Evolutionary conservation across 2,797 vertebrate genomes (phyloP).

Genomic region (Phoebastria nigripes): DNA sequence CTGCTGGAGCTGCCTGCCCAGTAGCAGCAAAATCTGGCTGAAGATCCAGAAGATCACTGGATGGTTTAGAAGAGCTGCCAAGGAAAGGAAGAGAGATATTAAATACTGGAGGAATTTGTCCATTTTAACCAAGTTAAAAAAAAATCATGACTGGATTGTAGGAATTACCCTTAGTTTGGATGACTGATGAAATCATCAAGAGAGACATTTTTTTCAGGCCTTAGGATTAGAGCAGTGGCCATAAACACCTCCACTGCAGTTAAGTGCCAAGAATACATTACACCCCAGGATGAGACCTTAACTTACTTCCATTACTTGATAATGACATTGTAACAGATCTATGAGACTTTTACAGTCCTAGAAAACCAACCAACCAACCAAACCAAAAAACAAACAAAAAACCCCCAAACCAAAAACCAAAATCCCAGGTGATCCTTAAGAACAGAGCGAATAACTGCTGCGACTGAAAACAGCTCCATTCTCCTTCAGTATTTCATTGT

Average conservation of each 20-base stretch:
- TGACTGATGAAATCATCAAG: background rate
- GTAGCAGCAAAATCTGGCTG: slow-evolving; percentile 86
- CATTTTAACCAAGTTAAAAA: background rate
- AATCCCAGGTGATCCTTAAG: background rate
- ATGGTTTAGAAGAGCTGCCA: slow-evolving; percentile 83
- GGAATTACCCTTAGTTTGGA: background rate
- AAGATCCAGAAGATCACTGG: slow-evolving; percentile 90
- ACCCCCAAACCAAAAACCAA: background rate
- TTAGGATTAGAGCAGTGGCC: background rate
- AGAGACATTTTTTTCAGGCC: background rate
- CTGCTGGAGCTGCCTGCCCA: slow-evolving; percentile 78
- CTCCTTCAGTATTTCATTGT: background rate
- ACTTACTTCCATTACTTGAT: background rate
- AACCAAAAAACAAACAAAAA: background rate
- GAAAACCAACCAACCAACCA: rapidly evolving
- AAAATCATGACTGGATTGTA: background rate
- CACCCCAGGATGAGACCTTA: background rate
- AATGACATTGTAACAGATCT: background rate
- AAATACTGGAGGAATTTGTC: background rate
- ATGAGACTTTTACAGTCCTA: background rate
- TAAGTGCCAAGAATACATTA: background rate
- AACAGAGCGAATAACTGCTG: background rate
- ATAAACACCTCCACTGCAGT: background rate
- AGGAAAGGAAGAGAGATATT: background rate
- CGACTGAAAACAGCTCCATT: background rate